Evolutionary conservation across 2,888 invertebrate genomes (phyloP), one percentile per base, ranked within the genome.

Genomic region (Teleogryllus oceanicus): DNA sequence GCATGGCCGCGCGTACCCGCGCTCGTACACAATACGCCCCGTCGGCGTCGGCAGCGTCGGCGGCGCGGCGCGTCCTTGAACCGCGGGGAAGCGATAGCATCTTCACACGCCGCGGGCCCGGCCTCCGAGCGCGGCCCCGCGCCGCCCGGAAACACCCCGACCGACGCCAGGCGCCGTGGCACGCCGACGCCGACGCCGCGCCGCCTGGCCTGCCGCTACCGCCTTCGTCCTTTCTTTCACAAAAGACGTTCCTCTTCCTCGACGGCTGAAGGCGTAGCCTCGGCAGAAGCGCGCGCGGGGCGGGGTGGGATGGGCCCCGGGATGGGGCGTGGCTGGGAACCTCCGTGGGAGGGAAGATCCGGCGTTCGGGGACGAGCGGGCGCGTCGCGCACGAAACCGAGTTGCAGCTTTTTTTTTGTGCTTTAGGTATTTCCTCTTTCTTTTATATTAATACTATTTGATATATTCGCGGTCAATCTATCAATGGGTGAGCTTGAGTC

Each of bases 81-180:
- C 62, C 62, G n/a, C 62, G 62, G 62, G 62, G 62, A 62, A 62
- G 62, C 62, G 62, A 62, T 62, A 62, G n/a, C 62, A 62, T 62
- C 62, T 62, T 62, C 62, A 62, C 62, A 62, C 62, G 62, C 62
- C 62, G 62, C 62, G 62, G 62, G 62, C 62, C 16, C 62, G 62
- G 62, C 62, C 62, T 62, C 62, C n/a, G 62, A 13, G 62, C 62
- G 62, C 62, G 13, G n/a, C 62, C 62, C 62, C 16, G 16, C n/a
- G 62, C 62, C 62, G 62, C 62, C 62, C 62, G 62, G 62, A 62
- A 62, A 62, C 62, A 62, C 62, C 62, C 62, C 62, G 62, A 62
- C 62, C 62, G 62, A 13, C 62, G 62, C 62, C 16, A n/a, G 16
- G 62, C 62, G 16, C 16, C 62, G 62, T n/a, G 62, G 62, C 62